A percentile compares a stretch with the other conserved stretches of the same genome.
Evolutionary conservation across 1,140 invertebrate species (phyloP).

Genomic region (Latrodectus geometricus): DNA sequence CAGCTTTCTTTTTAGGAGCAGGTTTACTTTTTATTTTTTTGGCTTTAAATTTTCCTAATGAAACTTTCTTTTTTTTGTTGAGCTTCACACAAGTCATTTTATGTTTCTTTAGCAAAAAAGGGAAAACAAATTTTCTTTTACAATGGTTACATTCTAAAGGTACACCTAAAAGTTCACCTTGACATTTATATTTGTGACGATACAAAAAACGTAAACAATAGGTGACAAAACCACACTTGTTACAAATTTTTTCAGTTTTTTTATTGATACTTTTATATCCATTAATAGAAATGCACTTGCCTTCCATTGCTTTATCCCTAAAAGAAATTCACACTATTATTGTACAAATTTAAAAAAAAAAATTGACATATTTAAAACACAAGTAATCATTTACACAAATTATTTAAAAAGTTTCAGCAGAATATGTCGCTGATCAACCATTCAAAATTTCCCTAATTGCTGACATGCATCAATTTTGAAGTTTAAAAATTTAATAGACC

Average conservation of each 20-base stretch:
- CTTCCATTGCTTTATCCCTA: not conserved
- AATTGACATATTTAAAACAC: too few species aligned
- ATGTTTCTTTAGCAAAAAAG: slow-evolving; percentile 7
- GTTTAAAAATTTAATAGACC: too few species aligned
- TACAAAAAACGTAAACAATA: slow-evolving; percentile 43
- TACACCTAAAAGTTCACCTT: slow-evolving; percentile 2
- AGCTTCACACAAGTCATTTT: slow-evolving; percentile 27
- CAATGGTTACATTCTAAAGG: slow-evolving; percentile 35
- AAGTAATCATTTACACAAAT: too few species aligned
- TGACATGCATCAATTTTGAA: too few species aligned
- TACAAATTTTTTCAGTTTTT: slow-evolving; percentile 37
- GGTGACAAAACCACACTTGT: slow-evolving; percentile 53
- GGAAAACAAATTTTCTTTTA: slow-evolving; percentile 34
- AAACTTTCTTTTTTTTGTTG: not conserved
- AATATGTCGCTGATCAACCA: too few species aligned
- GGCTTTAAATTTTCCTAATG: not conserved
- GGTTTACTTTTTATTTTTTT: not conserved
- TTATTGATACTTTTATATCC: not conserved
- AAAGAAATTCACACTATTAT: too few species aligned
- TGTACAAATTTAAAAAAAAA: too few species aligned
- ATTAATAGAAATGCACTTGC: not conserved
- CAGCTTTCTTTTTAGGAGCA: not conserved
- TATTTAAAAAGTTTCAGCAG: too few species aligned
- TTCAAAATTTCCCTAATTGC: too few species aligned
- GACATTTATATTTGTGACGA: slow-evolving; percentile 30